phyloP scores from a whole-genome alignment of 1,140 invertebrate genomes.

The Holotrichia oblita region DNA sequence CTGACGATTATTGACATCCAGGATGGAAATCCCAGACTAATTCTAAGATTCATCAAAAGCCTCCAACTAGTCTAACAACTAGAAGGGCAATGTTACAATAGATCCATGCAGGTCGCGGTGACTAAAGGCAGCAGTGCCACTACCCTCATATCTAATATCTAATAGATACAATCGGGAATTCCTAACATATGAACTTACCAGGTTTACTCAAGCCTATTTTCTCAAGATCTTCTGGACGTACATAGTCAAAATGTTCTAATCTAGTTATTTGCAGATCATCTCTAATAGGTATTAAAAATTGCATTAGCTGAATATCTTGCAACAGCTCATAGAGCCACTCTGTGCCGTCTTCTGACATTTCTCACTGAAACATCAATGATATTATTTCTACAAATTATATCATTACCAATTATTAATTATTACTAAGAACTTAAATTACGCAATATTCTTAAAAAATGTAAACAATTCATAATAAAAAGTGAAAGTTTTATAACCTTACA shows the following conservation, averaged over 20 bases:
- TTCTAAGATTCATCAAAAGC: too few relatives aligned
- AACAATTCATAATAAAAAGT: constrained; percentile 27
- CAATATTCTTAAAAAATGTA: background rate
- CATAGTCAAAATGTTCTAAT: constrained; percentile 95
- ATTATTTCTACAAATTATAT: background rate
- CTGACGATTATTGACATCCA: too few relatives aligned
- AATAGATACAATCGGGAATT: too few relatives aligned
- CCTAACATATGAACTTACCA: constrained; percentile 64
- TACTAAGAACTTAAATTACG: constrained; percentile 25
- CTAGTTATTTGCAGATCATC: constrained; percentile 91
- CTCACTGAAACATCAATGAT: constrained; percentile 10
- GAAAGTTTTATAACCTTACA: constrained; percentile 33
- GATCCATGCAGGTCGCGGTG: too few relatives aligned
- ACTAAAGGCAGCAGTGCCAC: too few relatives aligned
- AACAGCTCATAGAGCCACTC: constrained; percentile 88
- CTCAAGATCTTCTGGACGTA: constrained; percentile 91
- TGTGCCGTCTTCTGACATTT: constrained; percentile 67
- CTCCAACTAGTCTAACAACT: too few relatives aligned
- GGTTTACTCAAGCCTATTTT: constrained; percentile 95
- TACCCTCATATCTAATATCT: too few relatives aligned
- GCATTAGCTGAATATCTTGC: constrained; percentile 89
- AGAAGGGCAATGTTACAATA: too few relatives aligned
- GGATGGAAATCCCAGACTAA: too few relatives aligned
- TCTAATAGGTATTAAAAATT: constrained; percentile 88
- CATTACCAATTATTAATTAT: too few relatives aligned